Evolutionary conservation across 2,888 invertebrate species (phyloP), one percentile per base, ranked within the genome.

Genomic region (Phyto melanocephala): DNA sequence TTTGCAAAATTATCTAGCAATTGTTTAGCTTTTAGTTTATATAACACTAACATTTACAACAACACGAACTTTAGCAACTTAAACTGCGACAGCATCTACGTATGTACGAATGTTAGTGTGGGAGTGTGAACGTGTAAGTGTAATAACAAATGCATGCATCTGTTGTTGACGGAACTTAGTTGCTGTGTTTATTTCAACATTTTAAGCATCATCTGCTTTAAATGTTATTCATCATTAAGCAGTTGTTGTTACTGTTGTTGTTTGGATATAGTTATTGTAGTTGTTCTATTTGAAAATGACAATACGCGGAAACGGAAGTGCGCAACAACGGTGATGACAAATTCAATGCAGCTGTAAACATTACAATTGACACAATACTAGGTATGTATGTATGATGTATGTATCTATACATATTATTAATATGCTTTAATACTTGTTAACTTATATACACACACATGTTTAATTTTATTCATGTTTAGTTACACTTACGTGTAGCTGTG

Each of bases 251-350:
- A 13, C 6, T 28, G n/a, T 20, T 71, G 50, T 68, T 60, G 37
- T 20, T 5, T 5, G 6, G 3, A 28, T 60, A 15, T 20, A 20
- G 37, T 60, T 60, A 17, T 22, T 68, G 54, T 35, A 20, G 65
- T 67, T 65, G 65, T 56, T 75, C 47, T 28, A 74, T 54, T 74
- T 74, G 28, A 63, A 62, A 67, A 24, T 20, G 33, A 65, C 47
- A 56, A 58, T 54, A 47, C 1, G 71, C 63, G 76, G 81, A 81
- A 81, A 62, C 76, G 81, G 81, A 81, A 76, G 81, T 76, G 74
- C 76, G 28, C 76, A 67, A 67, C 76, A 72, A 72, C 45, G 40
- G 42, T 60, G 71, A 37, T 77, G 81, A 81, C 81, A 81, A 76
- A 81, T 71, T 67, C 45, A 65, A 52, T 79, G 65, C 72, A 72